Evolutionary conservation across 2,888 invertebrate genomes (phyloP), one percentile per base, ranked within the genome.

Genomic region (Oligia latruncula): DNA sequence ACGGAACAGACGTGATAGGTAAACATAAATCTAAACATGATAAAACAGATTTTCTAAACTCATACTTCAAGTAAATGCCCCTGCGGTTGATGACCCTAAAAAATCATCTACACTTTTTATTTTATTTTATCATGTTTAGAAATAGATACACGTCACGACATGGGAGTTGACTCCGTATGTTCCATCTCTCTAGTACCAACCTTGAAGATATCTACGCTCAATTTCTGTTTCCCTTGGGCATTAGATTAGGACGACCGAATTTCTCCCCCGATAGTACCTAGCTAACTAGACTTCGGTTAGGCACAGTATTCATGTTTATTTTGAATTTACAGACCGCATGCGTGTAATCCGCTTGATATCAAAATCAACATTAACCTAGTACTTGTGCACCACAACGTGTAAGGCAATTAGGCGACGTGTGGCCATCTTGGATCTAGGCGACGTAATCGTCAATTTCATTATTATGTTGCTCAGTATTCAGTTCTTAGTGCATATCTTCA

Each of bases 331-430:
- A 11, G 55, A 17, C n/a, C 15, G 5, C 17, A 5, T n/a, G 29
- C 40, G 40, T 58, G 58, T 23, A 23, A 4, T 17, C 17, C 3
- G 0, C 17, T 35, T 52, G 6, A 55, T 15, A 52, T 23, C 35
- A 46, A n/a, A 64, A 35, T 80, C 43, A 55, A 80, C 70, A 80
- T 8, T 80, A n/a, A 64, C 20, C n/a, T 9, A 29, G 6, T 49
- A 9, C 8, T 60, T 71, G 35, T 13, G 13, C 20, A 17, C 46
- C 29, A 15, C 5, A 43, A 5, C 40, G 11, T 23, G 4, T 8
- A 20, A 43, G 4, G 35, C 43, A 15, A 43, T 8, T 15, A 58
- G 15, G 23, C n/a, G n/a, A 58, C 58, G 9, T 11, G 58, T 55
- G 13, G 2, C 29, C 4, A 66, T 23, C 23, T 23, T 0, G 4